Evolutionary conservation across 1,140 invertebrate species (phyloP), one percentile per base, ranked within the genome.

Genomic region (Zaprionus taronus): DNA sequence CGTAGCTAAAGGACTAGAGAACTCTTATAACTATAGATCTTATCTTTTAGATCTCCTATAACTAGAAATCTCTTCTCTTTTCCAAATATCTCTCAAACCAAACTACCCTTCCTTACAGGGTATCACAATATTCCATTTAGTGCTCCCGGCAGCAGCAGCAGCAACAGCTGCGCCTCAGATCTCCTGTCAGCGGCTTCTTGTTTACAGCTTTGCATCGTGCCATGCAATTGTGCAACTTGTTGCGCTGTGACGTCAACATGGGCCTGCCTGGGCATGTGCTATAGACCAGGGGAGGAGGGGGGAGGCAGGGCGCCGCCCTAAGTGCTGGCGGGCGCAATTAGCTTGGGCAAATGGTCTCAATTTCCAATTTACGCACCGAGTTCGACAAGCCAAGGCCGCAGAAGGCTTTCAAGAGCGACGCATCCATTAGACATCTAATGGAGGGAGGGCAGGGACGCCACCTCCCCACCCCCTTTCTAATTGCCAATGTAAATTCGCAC

Each of bases 211-310:
- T 71, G 62, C 31, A 51, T 71, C 60, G 66, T 57, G 34, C 47
- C 47, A 81, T 85, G 82, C 70, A 86, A 81, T 87, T 83, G 71
- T 69, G 80, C 66, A 89, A 87, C 84, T 75, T 83, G 72, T 80
- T 83, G 80, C 80, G 65, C 58, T 22, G 51, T 87, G 83, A 81
- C 83, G 83, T 81, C 84, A 87, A 15, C 34, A 6, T 24, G 51
- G 22, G n/a, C n/a, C 6, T 17, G n/a, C 6, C n/a, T 11, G n/a
- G n/a, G 41, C 38, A 41, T 41, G 7, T 47, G 41, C n/a, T 9
- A 7, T 1, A 6, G 7, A 17, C 6, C 1, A 34, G 9, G 9
- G 31, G 41, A 6, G 4, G 0, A 6, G 5, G 31, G 20, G 5
- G 31, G 4, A 24, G 64, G 49, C 20, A 14, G 22, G 51, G 38